These are phyloP conservation scores for Drosophila bipectinata DNA, from an alignment of 1,140 invertebrate species.

Conservation along the genomic window DNA sequence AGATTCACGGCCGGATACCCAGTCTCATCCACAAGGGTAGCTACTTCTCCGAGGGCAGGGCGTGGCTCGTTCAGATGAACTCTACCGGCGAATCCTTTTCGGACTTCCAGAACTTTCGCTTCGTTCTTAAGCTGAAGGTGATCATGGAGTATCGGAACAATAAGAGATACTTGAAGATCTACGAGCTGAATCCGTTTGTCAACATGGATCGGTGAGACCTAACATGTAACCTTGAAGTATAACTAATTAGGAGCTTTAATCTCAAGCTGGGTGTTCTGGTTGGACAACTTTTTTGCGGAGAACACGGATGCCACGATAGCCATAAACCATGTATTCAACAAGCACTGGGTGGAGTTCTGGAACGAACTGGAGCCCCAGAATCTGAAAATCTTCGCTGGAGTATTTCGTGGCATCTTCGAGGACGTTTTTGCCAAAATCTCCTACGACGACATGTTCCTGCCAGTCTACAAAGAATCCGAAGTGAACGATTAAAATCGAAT, in stretches of 20 bases:
- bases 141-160: slow-evolving; percentile 54
- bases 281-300: slow-evolving; percentile 55
- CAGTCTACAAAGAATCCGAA: slow-evolving; percentile 27
- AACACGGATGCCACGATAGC: slow-evolving; percentile 56
- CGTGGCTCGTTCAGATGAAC: slow-evolving; percentile 35
- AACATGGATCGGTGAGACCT: slow-evolving; percentile 51
- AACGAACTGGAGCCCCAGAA: slow-evolving; percentile 61
- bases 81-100: slow-evolving; percentile 40
- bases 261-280: slow-evolving; percentile 44
- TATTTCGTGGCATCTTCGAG: slow-evolving; percentile 45
- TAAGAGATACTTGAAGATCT: slow-evolving; percentile 55
- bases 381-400: slow-evolving; percentile 33
- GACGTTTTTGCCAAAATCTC: slow-evolving; percentile 50
- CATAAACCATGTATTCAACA: slow-evolving; percentile 53
- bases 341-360: slow-evolving; percentile 63
- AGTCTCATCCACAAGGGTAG: slow-evolving; percentile 51
- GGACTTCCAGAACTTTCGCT: slow-evolving; percentile 60
- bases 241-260: neutral
- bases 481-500: slow-evolving; percentile 27
- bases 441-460: slow-evolving; percentile 63
- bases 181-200: slow-evolving; percentile 45
- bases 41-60: slow-evolving; percentile 23
- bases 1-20: slow-evolving; percentile 58
- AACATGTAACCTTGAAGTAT: neutral
- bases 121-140: slow-evolving; percentile 53